Evolutionary conservation across 2,888 invertebrate species (phyloP), one percentile per base, ranked within the genome.

Genomic region (Agrochola macilenta): DNA sequence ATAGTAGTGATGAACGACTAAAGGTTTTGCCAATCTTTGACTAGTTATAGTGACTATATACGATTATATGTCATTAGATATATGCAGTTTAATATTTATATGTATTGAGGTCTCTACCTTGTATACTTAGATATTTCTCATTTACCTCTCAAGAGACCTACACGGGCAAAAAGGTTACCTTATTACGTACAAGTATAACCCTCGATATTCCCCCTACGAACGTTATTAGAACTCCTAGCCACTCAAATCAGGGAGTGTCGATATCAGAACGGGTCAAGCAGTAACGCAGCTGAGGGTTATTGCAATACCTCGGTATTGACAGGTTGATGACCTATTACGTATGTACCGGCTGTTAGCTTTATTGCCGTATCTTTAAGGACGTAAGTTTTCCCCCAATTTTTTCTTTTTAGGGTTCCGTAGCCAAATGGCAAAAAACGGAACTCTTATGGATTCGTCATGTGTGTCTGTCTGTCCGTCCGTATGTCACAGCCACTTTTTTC

Each of bases 181-280:
- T 80, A 61, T 81, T 60, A 80, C 35, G 35, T 46, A 35, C 46
- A 30, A 73, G 69, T 52, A 71, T 35, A 35, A 5, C 63, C 52
- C 64, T 65, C 54, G 46, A 72, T 54, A 66, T 81, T 78, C 39
- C 52, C 49, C 49, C 35, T 52, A n/a, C 23, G 26, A 68, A 20
- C 46, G 71, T 78, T 66, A 85, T 83, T 74, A 85, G 78, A 70
- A 39, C 26, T 46, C 57, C n/a, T 23, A 69, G 52, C 60, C 78
- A 85, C 85, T 84, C 69, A 78, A 83, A 83, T 74, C 78, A 85
- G 7, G 43, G 71, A 78, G 71, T 72, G 78, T 72, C 65, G 78
- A 63, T 85, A 85, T 58, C 83, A 64, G 74, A 81, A 57, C 60
- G 74, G 85, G 85, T 84, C 85, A 85, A 82, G 85, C 65, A 78